Base-by-base conservation (phyloP, 2,797 vertebrate species). In the Geotrypetes seraphini region DNA sequence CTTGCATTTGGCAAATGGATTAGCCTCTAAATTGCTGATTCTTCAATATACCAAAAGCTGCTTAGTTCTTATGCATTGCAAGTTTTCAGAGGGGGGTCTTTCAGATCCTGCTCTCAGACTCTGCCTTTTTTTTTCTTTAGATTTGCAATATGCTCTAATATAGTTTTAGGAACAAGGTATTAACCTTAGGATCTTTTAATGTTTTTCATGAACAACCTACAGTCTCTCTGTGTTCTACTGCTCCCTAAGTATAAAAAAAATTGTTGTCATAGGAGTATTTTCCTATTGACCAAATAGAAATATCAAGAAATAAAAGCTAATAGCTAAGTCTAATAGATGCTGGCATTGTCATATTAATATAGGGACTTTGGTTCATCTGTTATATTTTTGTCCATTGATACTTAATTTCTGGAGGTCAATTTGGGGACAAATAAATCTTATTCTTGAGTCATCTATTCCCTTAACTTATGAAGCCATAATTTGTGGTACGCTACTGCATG, bases 1-100 rank as follows among this genome's bases (percentile, higher is more conserved):
- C 47, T 39, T 31, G 58, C 58, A 42, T 73, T 73, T 73, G 46
- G 60, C 60, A 35, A 47, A 4, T 43, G 67, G 70, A 73, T 73
- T 73, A 73, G 28, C 2, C 24, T 5, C 36, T 43, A 53, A 16
- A 63, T 59, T 60, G 50, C 42, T 22, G 34, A 12, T 20, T 6
- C 42, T 36, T 47, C 61, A 41, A 25, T 35, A 51, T 33, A 38
- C 11, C 31, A 43, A 57, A 45, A 25, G 35, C 27, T 59, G 20
- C 47, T 22, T 35, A 40, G 32, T 55, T 13, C n/a, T n/a, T 26
- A 2, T 33, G 29, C 6, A 18, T 3, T 16, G 24, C 31, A 52
- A 7, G 17, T 16, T 31, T 50, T 46, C 46, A 49, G 39, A 33
- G 52, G 19, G 18, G 43, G 47, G 36, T 27, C 17, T 22, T 23